Evolutionary conservation across 2,888 invertebrate species (phyloP).

Genomic region (Leucania comma): DNA sequence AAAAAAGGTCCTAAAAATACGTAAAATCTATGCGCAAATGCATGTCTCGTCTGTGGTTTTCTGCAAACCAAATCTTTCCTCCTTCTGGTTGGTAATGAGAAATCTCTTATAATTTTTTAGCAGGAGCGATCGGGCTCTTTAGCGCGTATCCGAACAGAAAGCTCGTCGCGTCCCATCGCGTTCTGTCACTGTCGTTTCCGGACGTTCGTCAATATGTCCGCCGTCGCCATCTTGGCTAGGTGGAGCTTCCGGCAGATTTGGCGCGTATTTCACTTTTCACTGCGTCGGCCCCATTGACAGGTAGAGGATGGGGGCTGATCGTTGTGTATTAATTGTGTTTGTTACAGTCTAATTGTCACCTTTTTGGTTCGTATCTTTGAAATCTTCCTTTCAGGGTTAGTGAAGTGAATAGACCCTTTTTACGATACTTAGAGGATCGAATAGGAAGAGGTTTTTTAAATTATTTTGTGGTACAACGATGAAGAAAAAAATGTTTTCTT

Average conservation of each 20-base stretch:
- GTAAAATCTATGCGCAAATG: too few species aligned
- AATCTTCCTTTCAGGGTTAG: constrained; percentile 57
- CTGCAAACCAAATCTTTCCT: too few species aligned
- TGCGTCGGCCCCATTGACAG: constrained; percentile 67
- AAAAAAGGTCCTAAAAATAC: too few species aligned
- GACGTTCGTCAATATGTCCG: constrained; percentile 75
- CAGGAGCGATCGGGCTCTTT: constrained; percentile 59
- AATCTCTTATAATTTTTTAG: too few species aligned
- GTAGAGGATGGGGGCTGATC: constrained; percentile 57
- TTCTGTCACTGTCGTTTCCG: constrained; percentile 76
- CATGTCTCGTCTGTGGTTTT: too few species aligned
- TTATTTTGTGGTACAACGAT: background rate
- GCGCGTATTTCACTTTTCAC: constrained; percentile 70
- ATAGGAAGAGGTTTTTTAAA: background rate
- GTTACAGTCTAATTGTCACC: constrained; percentile 65
- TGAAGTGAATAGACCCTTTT: constrained; percentile 54
- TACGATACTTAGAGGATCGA: constrained; percentile 18
- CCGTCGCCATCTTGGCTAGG: constrained; percentile 67
- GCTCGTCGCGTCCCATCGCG: constrained; percentile 71
- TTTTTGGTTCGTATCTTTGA: constrained; percentile 60
- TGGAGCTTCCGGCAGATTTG: constrained; percentile 68
- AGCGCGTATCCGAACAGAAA: constrained; percentile 65
- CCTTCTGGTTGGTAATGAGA: too few species aligned
- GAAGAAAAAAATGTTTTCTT: background rate
- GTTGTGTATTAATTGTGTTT: constrained; percentile 66